These are phyloP conservation scores for Hemicrepidius hirtus DNA, from an alignment of 2,888 invertebrate species.

Conservation along the genomic window DNA sequence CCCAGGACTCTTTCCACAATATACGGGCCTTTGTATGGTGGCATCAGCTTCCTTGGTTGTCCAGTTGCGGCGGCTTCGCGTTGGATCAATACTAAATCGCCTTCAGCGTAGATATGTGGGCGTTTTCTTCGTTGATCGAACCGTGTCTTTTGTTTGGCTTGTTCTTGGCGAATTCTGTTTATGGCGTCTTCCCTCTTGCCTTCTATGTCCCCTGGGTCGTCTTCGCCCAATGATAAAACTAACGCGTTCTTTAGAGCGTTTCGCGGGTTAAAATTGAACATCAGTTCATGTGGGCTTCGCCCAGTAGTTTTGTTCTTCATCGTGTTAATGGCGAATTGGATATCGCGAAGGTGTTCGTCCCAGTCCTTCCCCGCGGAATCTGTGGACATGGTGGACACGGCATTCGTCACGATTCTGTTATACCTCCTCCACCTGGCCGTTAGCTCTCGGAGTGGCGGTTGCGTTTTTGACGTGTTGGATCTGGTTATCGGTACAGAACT, in stretches of 20 bases:
- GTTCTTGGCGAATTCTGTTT: neutral
- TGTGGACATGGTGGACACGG: neutral
- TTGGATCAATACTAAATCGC: conserved; percentile 19
- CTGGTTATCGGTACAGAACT: neutral
- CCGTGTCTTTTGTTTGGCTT: neutral
- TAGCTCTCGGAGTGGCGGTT: neutral
- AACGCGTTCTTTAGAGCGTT: neutral
- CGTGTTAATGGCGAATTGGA: neutral
- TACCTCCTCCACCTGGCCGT: neutral
- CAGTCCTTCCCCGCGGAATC: neutral
- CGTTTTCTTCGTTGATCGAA: neutral
- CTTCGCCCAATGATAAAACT: neutral
- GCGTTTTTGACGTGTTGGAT: neutral
- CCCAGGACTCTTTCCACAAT: conserved; percentile 15
- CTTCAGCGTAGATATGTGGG: neutral
- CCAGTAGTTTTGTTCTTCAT: neutral
- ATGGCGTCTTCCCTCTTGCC: neutral
- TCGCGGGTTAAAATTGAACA: neutral
- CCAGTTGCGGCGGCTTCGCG: conserved; percentile 29
- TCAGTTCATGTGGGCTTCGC: neutral
- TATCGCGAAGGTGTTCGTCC: neutral
- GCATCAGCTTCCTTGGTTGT: conserved; percentile 26
- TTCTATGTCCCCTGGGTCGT: neutral
- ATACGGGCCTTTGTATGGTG: conserved; percentile 32
- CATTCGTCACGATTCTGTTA: too few relatives aligned